Evolutionary conservation across 2,113 vertebrate genomes (phyloP).

Genomic region (Myocastor coypus): DNA sequence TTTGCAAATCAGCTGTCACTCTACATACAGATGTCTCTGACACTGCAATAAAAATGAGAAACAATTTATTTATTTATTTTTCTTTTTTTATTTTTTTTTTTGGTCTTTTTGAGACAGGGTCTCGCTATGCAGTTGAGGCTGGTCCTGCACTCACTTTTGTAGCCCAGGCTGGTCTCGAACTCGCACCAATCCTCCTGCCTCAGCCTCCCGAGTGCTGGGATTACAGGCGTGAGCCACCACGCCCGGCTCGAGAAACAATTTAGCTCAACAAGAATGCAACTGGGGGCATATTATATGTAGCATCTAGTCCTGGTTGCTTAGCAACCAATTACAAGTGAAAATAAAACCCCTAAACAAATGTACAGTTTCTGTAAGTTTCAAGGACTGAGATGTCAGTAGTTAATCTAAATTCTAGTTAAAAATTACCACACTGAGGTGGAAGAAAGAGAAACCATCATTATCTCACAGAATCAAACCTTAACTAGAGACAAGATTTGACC

Average conservation of each 20-base stretch:
- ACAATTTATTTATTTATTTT: too few relatives aligned
- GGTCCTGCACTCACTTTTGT: too few relatives aligned
- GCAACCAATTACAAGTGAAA: conserved; percentile 74
- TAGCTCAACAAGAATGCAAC: conserved; percentile 76
- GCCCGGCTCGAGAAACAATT: conserved; percentile 67
- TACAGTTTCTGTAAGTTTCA: conserved; percentile 73
- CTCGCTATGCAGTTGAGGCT: too few relatives aligned
- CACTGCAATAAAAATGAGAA: conserved; percentile 76
- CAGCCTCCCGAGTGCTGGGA: too few relatives aligned
- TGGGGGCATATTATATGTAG: conserved; percentile 67
- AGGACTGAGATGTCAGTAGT: conserved; percentile 72
- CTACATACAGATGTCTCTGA: conserved; percentile 61
- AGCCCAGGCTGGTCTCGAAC: too few relatives aligned
- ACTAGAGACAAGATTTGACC: background rate
- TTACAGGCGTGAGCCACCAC: too few relatives aligned
- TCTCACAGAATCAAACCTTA: conserved; percentile 49
- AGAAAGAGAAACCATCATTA: conserved; percentile 59
- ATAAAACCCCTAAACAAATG: conserved; percentile 67
- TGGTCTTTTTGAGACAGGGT: too few relatives aligned
- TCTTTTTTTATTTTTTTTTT: too few relatives aligned
- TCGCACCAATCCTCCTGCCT: too few relatives aligned
- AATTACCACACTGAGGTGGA: conserved; percentile 67
- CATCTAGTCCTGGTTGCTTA: conserved; percentile 71
- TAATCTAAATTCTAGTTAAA: conserved; percentile 77
- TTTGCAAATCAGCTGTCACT: conserved; percentile 62